Base-by-base conservation (phyloP, 2,113 vertebrate species). In the Anoplopoma fimbria region DNA sequence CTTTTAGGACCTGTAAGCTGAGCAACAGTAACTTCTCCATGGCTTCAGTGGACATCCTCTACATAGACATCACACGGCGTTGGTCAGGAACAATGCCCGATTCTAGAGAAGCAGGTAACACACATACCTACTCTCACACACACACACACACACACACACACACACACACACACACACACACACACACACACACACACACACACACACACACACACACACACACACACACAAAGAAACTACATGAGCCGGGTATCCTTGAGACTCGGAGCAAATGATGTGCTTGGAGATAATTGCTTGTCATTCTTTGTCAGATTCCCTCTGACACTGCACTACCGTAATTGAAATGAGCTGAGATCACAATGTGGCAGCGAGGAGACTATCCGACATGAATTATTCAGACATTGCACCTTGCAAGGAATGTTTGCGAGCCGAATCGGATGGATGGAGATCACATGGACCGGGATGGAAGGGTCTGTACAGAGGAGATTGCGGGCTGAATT, bases 61-160 rank as follows among this genome's bases (percentile, higher is more conserved):
- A 99, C 90, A 99, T 99, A 1, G 97, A 99, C 91, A 98, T 99
- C 91, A 98, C 97, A 0, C 95, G 97, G n/a, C 95, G 97, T 9
- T 98, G 98, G 96, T 95, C 95, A 33, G 95, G 95, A 40, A 27
- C 94, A 33, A 72, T 83, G 10, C 40, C 95, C 0, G 97, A 98
- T 74, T 97, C 97, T 53, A 95, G 94, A 81, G 98, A 99, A 85
- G 95, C 97, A 92, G 97, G 98, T 97, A 95, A 79, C 5, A 9
- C 69, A 58, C 53, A 4, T 55, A 51, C 23, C 47, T 42, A 2
- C 19, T 47, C 45, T 61, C 60, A 57, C 42, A 63, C 36, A 65
- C 31, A 72, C 60, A 68, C 51, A 58, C 13, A 62, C 25, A n/a
- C 13, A 36, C 57, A 23, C 27, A 4, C 42, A 49, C 21, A 57